Percentiles rank a stretch among this genome's conserved stretches.
phyloP scores from a whole-genome alignment of 2,888 invertebrate species.

The Agonopterix alstromeriana region DNA sequence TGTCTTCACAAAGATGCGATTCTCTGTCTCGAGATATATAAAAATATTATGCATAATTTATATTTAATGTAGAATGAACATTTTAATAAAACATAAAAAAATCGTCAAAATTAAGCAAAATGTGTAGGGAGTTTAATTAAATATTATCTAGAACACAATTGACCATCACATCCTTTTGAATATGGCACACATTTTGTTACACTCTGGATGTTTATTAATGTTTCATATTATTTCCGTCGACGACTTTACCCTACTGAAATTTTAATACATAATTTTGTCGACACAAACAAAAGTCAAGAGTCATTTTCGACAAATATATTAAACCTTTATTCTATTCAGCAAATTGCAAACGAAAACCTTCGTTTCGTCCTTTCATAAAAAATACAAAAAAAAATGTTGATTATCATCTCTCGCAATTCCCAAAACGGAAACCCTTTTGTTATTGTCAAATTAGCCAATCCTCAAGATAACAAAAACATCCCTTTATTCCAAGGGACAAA shows the following conservation, averaged over 20 bases:
- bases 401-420: constrained; percentile 65
- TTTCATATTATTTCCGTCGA: neutral
- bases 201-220: too few relatives aligned
- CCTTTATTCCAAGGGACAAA: constrained; percentile 67
- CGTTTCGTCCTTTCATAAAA: constrained; percentile 25
- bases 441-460: constrained; percentile 77
- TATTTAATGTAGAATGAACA: too few relatives aligned
- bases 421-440: constrained; percentile 67
- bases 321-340: constrained; percentile 29
- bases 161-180: too few relatives aligned
- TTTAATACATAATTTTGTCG: constrained; percentile 3
- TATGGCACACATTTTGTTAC: too few relatives aligned
- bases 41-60: too few relatives aligned
- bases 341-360: constrained; percentile 37
- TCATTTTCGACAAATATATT: constrained; percentile 32
- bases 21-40: too few relatives aligned
- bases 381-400: constrained; percentile 48
- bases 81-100: too few relatives aligned
- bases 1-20: too few relatives aligned
- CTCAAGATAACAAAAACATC: constrained; percentile 77
- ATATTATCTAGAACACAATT: too few relatives aligned
- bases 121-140: too few relatives aligned
- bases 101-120: too few relatives aligned
- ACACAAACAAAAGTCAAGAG: constrained; percentile 19
- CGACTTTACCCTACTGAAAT: neutral